phyloP scores from a whole-genome alignment of 2,113 vertebrate genomes.

The Megalops atlanticus region DNA sequence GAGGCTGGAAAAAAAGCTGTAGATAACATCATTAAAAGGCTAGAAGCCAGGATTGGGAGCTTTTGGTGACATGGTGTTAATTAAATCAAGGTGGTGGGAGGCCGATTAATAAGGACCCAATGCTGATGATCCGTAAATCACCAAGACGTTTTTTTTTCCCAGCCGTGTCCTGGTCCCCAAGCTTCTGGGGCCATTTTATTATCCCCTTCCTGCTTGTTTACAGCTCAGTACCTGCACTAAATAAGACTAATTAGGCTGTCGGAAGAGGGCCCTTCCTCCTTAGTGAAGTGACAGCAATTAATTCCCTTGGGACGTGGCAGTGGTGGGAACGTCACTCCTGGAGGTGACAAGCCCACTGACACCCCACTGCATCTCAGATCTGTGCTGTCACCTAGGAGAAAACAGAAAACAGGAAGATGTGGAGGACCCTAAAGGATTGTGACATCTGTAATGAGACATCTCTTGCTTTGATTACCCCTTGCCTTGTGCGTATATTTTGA shows the following conservation, averaged over 20 bases:
- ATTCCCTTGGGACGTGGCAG: slow-evolving; percentile 54
- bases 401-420: slow-evolving; percentile 31
- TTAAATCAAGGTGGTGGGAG: slow-evolving; percentile 43
- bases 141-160: slow-evolving; percentile 38
- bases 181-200: not conserved
- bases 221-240: slow-evolving; percentile 46
- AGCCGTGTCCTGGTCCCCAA: slow-evolving; percentile 9
- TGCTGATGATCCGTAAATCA: slow-evolving; percentile 58
- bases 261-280: slow-evolving; percentile 31
- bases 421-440: slow-evolving; percentile 7
- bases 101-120: slow-evolving; percentile 57
- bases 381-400: slow-evolving; percentile 41
- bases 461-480: slow-evolving; percentile 10
- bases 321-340: slow-evolving; percentile 30
- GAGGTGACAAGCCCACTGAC: slow-evolving; percentile 56
- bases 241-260: slow-evolving; percentile 69
- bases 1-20: not conserved
- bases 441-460: slow-evolving; percentile 34
- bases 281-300: slow-evolving; percentile 66
- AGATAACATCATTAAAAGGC: slow-evolving; percentile 29
- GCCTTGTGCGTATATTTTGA: not conserved
- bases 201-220: slow-evolving; percentile 38
- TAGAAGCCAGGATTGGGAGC: slow-evolving; percentile 19
- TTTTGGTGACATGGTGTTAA: slow-evolving; percentile 43
- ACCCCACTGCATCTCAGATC: slow-evolving; percentile 46